These are phyloP conservation scores for Torymus texanus DNA, from an alignment of 2,888 invertebrate genomes.

Conservation along the genomic window DNA sequence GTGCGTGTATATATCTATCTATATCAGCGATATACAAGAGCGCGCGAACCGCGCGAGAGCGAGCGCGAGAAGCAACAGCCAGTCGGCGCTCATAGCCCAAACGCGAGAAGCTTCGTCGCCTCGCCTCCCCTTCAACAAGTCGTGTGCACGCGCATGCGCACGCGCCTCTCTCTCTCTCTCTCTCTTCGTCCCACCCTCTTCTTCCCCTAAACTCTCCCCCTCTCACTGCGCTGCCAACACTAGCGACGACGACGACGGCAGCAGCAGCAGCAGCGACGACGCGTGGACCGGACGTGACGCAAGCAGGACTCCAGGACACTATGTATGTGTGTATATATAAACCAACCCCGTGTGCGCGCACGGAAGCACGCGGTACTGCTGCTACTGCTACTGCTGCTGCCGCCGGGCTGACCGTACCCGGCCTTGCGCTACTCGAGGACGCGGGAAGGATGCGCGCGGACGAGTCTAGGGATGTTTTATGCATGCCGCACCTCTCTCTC, in stretches of 20 bases:
- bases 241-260: no score
- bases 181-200: no score
- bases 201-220: no score
- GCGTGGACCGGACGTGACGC: conserved; percentile 47
- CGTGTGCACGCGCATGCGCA: neutral
- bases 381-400: neutral
- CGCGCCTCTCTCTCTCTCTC: no score
- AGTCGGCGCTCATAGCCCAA: conserved; percentile 26
- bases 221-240: no score
- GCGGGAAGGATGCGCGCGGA: no score
- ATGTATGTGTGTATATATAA: neutral
- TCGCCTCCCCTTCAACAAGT: conserved; percentile 43
- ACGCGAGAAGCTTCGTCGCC: conserved; percentile 8
- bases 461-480: no score
- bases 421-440: neutral
- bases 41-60: conserved; percentile 14
- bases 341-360: neutral
- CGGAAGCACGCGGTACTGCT: conserved; percentile 22
- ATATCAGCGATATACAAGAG: no score
- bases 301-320: conserved; percentile 2
- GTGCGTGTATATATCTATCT: no score
- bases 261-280: neutral
- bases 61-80: conserved; percentile 51
- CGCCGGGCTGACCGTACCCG: conserved; percentile 1
- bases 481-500: no score